A percentile compares a stretch with the other conserved stretches of the same genome.
phyloP scores from a whole-genome alignment of 2,888 invertebrate species.

The Smittia sp. region DNA sequence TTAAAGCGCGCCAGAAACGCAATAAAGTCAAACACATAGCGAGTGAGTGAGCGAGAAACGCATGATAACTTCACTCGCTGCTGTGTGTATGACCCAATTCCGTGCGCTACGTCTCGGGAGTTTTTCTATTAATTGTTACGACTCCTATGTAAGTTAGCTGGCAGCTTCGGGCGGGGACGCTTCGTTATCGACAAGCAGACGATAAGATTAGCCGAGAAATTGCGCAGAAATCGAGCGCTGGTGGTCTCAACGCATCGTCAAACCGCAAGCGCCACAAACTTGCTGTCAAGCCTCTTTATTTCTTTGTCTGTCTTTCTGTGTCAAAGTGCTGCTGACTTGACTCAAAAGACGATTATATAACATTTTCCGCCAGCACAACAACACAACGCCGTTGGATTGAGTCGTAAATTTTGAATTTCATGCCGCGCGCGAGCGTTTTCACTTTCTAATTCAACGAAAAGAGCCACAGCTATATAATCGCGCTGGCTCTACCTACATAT shows the following conservation, averaged over 20 bases:
- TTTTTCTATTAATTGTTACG: neutral
- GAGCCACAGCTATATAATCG: neutral
- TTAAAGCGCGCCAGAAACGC: slow-evolving; percentile 12
- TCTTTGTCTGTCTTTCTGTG: neutral
- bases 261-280: neutral
- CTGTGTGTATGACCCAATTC: neutral
- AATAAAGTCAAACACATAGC: neutral
- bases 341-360: neutral
- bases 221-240: neutral
- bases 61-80: neutral
- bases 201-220: neutral
- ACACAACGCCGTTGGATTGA: neutral
- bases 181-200: neutral
- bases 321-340: neutral
- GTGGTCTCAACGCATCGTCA: neutral
- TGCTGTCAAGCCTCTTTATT: neutral
- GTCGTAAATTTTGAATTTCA: neutral
- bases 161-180: neutral
- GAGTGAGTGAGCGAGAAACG: neutral
- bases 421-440: neutral
- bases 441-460: slow-evolving; percentile 14
- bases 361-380: neutral
- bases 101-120: neutral
- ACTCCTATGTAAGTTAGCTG: neutral
- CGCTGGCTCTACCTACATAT: neutral